Evolutionary conservation across 2,888 invertebrate genomes (phyloP).

Genomic region (Galeopsomyia nigrocyanea): DNA sequence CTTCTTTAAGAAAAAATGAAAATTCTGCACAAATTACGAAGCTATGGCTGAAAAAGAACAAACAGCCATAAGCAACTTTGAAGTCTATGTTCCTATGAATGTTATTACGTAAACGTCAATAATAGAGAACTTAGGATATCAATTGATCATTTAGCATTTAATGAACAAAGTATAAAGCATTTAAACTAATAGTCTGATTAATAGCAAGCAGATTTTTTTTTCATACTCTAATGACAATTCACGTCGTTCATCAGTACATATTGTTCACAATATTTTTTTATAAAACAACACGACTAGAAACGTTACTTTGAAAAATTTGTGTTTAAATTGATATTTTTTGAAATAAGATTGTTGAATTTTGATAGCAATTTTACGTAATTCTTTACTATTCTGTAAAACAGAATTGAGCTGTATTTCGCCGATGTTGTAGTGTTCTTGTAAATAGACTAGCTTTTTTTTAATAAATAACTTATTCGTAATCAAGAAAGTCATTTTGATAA

Average conservation of each 20-base stretch:
- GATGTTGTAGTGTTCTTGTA: slow-evolving; percentile 47
- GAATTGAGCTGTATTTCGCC: slow-evolving; percentile 40
- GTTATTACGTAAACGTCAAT: slow-evolving; percentile 51
- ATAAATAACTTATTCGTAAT: slow-evolving; percentile 16
- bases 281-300: slow-evolving; percentile 34
- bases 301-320: slow-evolving; percentile 37
- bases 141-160: slow-evolving; percentile 39
- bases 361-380: slow-evolving; percentile 36
- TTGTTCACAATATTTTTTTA: slow-evolving; percentile 31
- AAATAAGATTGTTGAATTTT: slow-evolving; percentile 43
- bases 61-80: slow-evolving; percentile 44
- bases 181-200: no score
- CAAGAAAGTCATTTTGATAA: no score
- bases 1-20: slow-evolving; percentile 80
- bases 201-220: slow-evolving; percentile 29
- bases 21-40: slow-evolving; percentile 19
- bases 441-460: slow-evolving; percentile 45
- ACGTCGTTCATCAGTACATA: slow-evolving; percentile 30
- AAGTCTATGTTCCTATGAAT: slow-evolving; percentile 56
- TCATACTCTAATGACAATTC: slow-evolving; percentile 8
- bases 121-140: slow-evolving; percentile 43
- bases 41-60: slow-evolving; percentile 35
- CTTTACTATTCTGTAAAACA: slow-evolving; percentile 38
- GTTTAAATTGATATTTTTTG: slow-evolving; percentile 33
- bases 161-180: slow-evolving; percentile 26